phyloP scores from a whole-genome alignment of 2,888 invertebrate species.

The Leptinotarsa juncta region DNA sequence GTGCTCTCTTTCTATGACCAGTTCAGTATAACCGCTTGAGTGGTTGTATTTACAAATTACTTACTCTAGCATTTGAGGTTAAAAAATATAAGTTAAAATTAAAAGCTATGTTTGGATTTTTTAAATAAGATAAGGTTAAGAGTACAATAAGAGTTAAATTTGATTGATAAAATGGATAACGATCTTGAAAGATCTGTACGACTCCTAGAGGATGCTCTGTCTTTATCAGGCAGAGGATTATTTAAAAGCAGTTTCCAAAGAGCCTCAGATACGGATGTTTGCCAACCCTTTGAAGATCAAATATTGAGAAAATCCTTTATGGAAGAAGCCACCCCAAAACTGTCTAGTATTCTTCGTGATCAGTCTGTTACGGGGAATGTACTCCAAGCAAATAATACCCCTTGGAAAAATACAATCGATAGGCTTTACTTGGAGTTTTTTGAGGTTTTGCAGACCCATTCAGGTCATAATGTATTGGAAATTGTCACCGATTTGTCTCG shows the following conservation, averaged over 20 bases:
- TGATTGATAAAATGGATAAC: slow-evolving; percentile 56
- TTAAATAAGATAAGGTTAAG: background rate
- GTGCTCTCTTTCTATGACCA: no score
- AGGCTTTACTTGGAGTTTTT: slow-evolving; percentile 63
- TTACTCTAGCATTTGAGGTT: no score
- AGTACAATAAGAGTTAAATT: background rate
- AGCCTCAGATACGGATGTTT: slow-evolving; percentile 18
- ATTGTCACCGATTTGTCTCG: slow-evolving; percentile 61
- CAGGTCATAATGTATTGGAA: slow-evolving; percentile 60
- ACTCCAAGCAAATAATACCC: slow-evolving; percentile 54
- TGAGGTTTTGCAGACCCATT: slow-evolving; percentile 60
- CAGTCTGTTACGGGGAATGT: slow-evolving; percentile 58
- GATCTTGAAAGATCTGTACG: slow-evolving; percentile 62
- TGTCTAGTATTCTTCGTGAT: slow-evolving; percentile 43
- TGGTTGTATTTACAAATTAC: no score
- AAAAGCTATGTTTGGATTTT: no score
- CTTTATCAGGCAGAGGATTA: slow-evolving; percentile 53
- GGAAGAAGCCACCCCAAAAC: slow-evolving; percentile 45
- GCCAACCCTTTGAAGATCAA: slow-evolving; percentile 48
- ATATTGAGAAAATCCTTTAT: slow-evolving; percentile 35
- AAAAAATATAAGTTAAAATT: no score
- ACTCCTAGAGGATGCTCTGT: slow-evolving; percentile 61
- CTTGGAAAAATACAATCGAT: slow-evolving; percentile 61
- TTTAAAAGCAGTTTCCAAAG: slow-evolving; percentile 42
- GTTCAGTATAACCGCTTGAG: no score